Percentiles rank a stretch among this genome's conserved stretches.
phyloP scores from a whole-genome alignment of 2,113 vertebrate genomes.

The Syngnathus scovelli region DNA sequence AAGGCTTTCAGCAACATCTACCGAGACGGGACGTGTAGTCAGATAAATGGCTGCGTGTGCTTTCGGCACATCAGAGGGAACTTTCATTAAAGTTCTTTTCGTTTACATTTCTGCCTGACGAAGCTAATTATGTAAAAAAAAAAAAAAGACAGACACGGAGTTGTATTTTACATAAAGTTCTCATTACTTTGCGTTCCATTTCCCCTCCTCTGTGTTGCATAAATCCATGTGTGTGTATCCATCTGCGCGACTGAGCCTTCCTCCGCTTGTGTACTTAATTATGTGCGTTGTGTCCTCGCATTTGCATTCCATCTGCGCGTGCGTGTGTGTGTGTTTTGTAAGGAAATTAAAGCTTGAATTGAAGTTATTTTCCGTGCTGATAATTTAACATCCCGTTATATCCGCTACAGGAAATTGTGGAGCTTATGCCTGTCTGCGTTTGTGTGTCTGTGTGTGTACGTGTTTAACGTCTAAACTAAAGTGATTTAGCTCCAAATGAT shows the following conservation, averaged over 20 bases:
- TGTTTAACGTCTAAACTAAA: constrained; percentile 3
- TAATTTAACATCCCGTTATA: constrained; percentile 59
- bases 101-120: constrained; percentile 61
- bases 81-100: constrained; percentile 57
- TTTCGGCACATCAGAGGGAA: constrained; percentile 58
- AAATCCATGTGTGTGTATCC: constrained; percentile 18
- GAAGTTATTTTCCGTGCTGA: constrained; percentile 51
- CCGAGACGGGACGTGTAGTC: neutral
- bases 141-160: constrained; percentile 19
- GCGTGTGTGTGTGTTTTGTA: constrained; percentile 12
- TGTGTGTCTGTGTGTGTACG: constrained; percentile 6
- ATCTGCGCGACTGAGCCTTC: constrained; percentile 10
- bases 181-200: constrained; percentile 45
- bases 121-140: constrained; percentile 61
- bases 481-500: constrained; percentile 10
- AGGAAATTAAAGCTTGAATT: constrained; percentile 63
- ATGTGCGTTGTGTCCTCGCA: constrained; percentile 14
- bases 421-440: constrained; percentile 31
- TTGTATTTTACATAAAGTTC: constrained; percentile 44
- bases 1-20: constrained; percentile 1
- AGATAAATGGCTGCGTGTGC: constrained; percentile 49
- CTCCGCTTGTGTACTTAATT: constrained; percentile 30
- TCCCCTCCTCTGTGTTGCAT: constrained; percentile 14
- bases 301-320: constrained; percentile 28
- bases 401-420: constrained; percentile 62